Conservation (phyloP, 2,888 invertebrate genomes). For the Callinectes sapidus region DNA sequence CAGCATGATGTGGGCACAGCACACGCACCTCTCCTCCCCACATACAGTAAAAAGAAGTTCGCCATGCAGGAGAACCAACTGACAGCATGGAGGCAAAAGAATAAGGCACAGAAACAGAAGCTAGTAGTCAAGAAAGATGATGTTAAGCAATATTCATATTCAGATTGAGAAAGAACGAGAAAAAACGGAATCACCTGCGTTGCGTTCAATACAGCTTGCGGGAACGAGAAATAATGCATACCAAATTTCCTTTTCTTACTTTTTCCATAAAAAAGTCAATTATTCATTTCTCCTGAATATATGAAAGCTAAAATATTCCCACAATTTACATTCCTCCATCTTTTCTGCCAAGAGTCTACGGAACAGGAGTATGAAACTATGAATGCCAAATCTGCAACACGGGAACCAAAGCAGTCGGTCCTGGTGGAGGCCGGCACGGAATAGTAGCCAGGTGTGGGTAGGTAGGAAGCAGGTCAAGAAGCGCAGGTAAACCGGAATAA, state of each 20-base stretch:
- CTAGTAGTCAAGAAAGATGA: background rate
- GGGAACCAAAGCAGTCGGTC: background rate
- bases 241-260: background rate
- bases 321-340: background rate
- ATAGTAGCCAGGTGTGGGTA: background rate
- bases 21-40: background rate
- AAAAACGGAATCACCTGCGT: background rate
- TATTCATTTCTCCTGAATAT: background rate
- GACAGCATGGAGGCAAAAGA: background rate
- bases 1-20: background rate
- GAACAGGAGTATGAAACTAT: background rate
- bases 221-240: background rate
- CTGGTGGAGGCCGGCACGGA: background rate
- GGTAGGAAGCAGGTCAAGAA: background rate
- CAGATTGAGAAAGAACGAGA: background rate
- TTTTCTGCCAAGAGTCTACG: background rate
- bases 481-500: background rate
- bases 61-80: background rate
- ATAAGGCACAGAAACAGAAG: background rate
- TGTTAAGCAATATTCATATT: background rate
- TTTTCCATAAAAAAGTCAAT: background rate
- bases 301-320: background rate
- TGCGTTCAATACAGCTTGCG: background rate
- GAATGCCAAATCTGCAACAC: background rate
- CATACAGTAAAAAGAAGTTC: background rate